Evolutionary conservation across 2,113 vertebrate species (phyloP).

Genomic region (Spilogale gracilis): DNA sequence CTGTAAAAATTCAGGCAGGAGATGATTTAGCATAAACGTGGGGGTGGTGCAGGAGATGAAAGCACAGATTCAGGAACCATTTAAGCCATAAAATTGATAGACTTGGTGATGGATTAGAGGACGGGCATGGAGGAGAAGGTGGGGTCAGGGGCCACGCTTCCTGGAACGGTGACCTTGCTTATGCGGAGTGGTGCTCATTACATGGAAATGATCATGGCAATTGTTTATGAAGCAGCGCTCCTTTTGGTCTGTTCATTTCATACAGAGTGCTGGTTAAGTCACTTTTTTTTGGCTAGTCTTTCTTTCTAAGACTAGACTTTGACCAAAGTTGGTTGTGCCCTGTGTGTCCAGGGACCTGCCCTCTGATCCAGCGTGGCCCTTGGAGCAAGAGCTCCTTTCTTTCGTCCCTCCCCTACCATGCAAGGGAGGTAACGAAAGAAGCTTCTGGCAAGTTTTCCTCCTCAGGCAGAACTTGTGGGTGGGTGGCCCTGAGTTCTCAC

Average conservation of each 20-base stretch:
- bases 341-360: background rate
- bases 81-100: background rate
- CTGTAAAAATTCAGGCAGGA: background rate
- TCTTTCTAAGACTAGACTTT: background rate
- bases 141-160: accelerated
- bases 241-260: background rate
- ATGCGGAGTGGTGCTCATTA: background rate
- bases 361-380: background rate
- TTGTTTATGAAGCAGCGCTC: background rate
- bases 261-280: background rate
- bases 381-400: background rate
- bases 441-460: background rate
- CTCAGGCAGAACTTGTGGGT: background rate
- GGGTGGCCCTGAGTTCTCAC: background rate
- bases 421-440: background rate
- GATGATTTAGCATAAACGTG: background rate
- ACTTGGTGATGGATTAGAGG: background rate
- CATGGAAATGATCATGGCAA: background rate
- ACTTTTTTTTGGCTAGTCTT: background rate
- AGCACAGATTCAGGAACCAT: background rate
- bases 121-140: background rate
- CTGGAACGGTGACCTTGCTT: accelerated
- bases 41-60: background rate
- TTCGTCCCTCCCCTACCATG: accelerated
- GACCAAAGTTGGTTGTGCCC: too few relatives aligned